Base-by-base conservation (phyloP, 2,113 vertebrate species). In the Chauna torquata region DNA sequence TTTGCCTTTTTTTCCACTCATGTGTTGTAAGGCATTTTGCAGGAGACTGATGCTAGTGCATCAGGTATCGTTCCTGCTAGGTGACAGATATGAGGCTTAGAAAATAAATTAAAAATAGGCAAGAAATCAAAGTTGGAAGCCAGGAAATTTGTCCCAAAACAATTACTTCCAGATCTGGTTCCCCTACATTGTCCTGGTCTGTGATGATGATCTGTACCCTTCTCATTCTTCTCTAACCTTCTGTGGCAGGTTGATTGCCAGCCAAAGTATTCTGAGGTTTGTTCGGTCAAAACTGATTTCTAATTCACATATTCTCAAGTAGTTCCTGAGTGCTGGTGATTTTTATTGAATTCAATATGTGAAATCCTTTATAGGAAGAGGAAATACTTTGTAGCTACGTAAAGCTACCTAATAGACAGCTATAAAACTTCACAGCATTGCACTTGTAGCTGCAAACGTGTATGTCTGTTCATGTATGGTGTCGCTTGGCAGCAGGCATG, bases 401-500 rank as follows among this genome's bases (percentile, higher is more conserved):
- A 34, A 87, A 92, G 84, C 65, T 87, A 36, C 59, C 49, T 89
- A 82, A 70, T 36, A 88, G 86, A 59, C 58, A 94, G 68, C 84
- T 82, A 13, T 65, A 85, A 94, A 79, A 77, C 27, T 89, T 91
- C 61, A 71, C 62, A 58, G 58, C 61, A 34, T 7, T 66, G 92
- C 80, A 57, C 30, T 82, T 74, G 75, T 57, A 80, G 92, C 79
- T 87, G 76, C 88, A 79, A 91, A 82, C 36, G 6, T 47, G 22
- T 92, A 7, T 82, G 82, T 90, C 59, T 88, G 81, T 80, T 52
- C 16, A 2, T 57, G 61, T 82, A 3, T 40, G 45, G 61, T 9
- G 9, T 91, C 0, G 27, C 91, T 96, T 85, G 81, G 91, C 95
- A 95, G 93, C 58, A 68, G 75, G 87, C 82, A 83, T 82, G 84